Base-by-base conservation (phyloP, 2,888 invertebrate species). In the Thysanoteuthis rhombus region DNA sequence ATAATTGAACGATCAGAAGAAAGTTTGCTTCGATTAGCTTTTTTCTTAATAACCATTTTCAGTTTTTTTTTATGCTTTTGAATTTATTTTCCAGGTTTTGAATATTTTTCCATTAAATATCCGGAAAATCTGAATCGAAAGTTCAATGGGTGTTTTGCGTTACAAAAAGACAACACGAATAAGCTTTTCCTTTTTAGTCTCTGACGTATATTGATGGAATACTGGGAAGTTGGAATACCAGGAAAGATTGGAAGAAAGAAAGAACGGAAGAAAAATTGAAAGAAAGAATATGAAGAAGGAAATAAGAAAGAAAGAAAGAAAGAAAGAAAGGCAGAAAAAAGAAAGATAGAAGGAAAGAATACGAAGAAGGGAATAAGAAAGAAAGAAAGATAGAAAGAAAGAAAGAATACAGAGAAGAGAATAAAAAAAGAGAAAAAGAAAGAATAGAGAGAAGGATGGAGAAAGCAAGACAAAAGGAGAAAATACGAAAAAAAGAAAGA, bases 1-100 rank as follows among this genome's bases (percentile, higher is more conserved):
- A 75, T 75, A 75, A 75, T 75, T 75, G 75, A 75, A 75, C 75
- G 75, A 75, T 75, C 75, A 75, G 75, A 75, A 75, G 75, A n/a
- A 75, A n/a, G 25, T 75, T 75, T 75, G 75, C 75, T 75, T n/a
- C 75, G 75, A 75, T 75, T 75, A 75, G 75, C 12, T 75, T 75
- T 75, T 75, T 75, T 75, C 75, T 75, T 75, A 75, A 75, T 75
- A 75, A 75, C n/a, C 36, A 75, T 75, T 75, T 75, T n/a, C 36
- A n/a, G n/a, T 75, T 75, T 75, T n/a, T 75, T n/a, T 75, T 10
- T n/a, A n/a, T n/a, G n/a, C 16, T 75, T 75, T 75, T 75, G 36
- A 52, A 75, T 75, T n/a, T 75, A n/a, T 75, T 75, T 75, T 75
- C 36, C 75, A n/a, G n/a, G 2, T 10, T 36, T 75, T 75, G 75